phyloP scores from a whole-genome alignment of 2,888 invertebrate species.

The Petrophora chlorosata region DNA sequence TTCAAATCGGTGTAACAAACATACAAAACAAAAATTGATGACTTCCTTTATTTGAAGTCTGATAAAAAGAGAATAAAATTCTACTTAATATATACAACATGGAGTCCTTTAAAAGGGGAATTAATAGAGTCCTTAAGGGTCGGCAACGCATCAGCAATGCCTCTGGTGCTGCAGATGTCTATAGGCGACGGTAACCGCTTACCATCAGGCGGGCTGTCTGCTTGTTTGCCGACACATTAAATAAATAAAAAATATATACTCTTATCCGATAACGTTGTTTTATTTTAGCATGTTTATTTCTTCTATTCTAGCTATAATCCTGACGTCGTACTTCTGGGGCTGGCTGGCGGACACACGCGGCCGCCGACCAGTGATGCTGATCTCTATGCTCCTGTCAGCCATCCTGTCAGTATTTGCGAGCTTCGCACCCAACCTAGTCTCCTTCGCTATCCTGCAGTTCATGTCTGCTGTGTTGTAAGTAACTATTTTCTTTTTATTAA shows the following conservation, averaged over 20 bases:
- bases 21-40: too few species aligned
- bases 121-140: too few species aligned
- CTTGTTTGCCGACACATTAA: too few species aligned
- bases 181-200: too few species aligned
- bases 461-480: constrained; percentile 86
- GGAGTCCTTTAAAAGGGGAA: background rate
- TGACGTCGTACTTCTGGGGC: constrained; percentile 92
- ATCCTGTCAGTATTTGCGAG: constrained; percentile 82
- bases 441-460: constrained; percentile 85
- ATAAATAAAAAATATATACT: too few species aligned
- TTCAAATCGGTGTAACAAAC: too few species aligned
- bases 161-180: too few species aligned
- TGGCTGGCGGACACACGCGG: constrained; percentile 90
- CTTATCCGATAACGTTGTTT: too few species aligned
- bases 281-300: too few species aligned
- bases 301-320: constrained; percentile 82
- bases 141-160: too few species aligned
- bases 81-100: background rate
- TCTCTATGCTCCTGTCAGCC: constrained; percentile 78
- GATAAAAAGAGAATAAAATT: background rate
- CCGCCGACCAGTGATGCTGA: constrained; percentile 83
- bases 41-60: too few species aligned
- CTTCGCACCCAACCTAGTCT: constrained; percentile 83
- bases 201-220: too few species aligned
- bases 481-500: background rate